A percentile compares a stretch with the other conserved stretches of the same genome.
These are phyloP conservation scores for Xylophagus ater DNA, from an alignment of 2,888 invertebrate genomes.

Conservation along the genomic window DNA sequence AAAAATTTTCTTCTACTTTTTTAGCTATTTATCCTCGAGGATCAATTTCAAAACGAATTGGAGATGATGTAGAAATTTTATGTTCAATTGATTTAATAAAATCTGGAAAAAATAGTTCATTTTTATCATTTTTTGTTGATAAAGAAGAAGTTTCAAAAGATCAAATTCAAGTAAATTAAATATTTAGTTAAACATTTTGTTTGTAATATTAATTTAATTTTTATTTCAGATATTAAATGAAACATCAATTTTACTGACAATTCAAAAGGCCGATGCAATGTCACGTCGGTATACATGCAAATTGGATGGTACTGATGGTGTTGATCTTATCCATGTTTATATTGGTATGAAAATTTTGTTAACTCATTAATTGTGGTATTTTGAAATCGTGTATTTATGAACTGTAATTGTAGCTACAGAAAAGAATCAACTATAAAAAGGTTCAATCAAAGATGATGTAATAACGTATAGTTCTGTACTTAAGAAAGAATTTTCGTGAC, in stretches of 20 bases:
- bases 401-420: too few species aligned
- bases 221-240: constrained; percentile 15
- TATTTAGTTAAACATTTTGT: constrained; percentile 1
- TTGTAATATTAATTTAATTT: too few species aligned
- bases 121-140: constrained; percentile 9
- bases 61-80: constrained; percentile 10
- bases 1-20: not conserved
- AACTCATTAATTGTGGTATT: not conserved
- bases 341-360: constrained; percentile 12
- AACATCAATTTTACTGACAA: constrained; percentile 14
- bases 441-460: too few species aligned
- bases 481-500: too few species aligned
- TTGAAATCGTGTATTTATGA: too few species aligned
- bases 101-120: constrained; percentile 8
- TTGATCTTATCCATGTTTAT: constrained; percentile 7
- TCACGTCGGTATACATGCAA: constrained; percentile 10
- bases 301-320: constrained; percentile 10
- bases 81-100: constrained; percentile 7
- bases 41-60: constrained; percentile 7
- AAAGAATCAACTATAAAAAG: too few species aligned
- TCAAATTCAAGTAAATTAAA: constrained; percentile 8
- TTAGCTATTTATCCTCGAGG: constrained; percentile 8
- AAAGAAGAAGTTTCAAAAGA: constrained; percentile 9
- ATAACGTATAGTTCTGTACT: too few species aligned
- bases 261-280: constrained; percentile 15